Conservation (phyloP, 2,888 invertebrate genomes). For the Magallana nippona region DNA sequence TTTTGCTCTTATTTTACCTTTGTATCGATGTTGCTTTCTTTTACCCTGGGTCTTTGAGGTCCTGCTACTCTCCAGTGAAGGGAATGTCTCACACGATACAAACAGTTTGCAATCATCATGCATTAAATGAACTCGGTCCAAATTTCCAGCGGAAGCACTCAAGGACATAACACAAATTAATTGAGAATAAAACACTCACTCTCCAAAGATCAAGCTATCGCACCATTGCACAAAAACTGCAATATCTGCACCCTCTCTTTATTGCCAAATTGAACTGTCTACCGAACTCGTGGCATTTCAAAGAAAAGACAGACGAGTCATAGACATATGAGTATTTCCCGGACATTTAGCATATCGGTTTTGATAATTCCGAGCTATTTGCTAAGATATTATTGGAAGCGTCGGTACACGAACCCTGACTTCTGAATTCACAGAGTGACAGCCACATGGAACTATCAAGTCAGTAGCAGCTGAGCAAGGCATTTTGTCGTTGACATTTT, state of each 20-base stretch:
- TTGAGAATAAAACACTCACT: not conserved
- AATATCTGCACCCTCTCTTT: not conserved
- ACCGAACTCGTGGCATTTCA: not conserved
- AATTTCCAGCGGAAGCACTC: constrained; percentile 4
- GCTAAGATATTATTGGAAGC: not conserved
- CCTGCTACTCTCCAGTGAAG: not conserved
- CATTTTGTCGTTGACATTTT: not conserved
- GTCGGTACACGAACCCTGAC: not conserved
- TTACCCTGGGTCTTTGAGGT: not conserved
- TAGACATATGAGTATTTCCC: constrained; percentile 2
- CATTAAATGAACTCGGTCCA: constrained; percentile 4
- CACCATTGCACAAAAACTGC: not conserved
- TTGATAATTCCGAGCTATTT: not conserved
- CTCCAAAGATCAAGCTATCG: too few species aligned
- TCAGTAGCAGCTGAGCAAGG: too few species aligned
- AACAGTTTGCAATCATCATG: constrained; percentile 22
- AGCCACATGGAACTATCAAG: too few species aligned
- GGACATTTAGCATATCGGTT: constrained; percentile 13
- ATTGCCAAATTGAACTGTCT: not conserved
- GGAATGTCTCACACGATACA: constrained; percentile 21
- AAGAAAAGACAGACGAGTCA: not conserved
- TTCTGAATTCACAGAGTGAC: not conserved
- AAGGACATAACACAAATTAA: constrained; percentile 24
- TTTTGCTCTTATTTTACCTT: not conserved
- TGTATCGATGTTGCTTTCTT: not conserved